A percentile compares a stretch with the other conserved stretches of the same genome.
phyloP scores from a whole-genome alignment of 2,797 vertebrate species.

The Trichosurus vulpecula region DNA sequence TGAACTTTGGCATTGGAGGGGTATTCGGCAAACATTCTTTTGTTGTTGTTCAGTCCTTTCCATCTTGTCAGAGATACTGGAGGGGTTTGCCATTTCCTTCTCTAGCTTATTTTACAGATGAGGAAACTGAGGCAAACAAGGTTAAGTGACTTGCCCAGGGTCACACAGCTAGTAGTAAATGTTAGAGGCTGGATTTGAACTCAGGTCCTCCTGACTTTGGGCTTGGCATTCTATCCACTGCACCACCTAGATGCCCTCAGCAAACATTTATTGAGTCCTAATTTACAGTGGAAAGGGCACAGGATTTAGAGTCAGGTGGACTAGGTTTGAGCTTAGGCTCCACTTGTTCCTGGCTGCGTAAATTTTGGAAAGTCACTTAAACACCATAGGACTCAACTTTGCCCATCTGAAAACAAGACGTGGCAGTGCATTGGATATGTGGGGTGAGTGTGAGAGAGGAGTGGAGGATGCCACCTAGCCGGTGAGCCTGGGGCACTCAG shows the following conservation, averaged over 20 bases:
- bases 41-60: neutral
- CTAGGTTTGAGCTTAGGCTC: neutral
- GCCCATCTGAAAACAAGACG: neutral
- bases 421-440: no score
- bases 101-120: neutral
- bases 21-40: neutral
- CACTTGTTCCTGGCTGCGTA: neutral
- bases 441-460: neutral
- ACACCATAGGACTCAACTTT: neutral
- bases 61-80: neutral
- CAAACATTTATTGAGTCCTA: neutral
- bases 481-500: neutral
- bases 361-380: neutral
- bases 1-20: neutral
- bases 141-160: neutral
- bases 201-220: neutral
- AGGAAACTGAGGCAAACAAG: neutral
- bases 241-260: neutral
- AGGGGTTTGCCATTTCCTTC: neutral
- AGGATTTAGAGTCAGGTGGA: neutral
- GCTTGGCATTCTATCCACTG: neutral
- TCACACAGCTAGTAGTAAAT: neutral
- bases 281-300: neutral
- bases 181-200: neutral
- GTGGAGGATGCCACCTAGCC: neutral